Conservation (phyloP, 2,797 vertebrate genomes). For the Holocentrus rufus region DNA sequence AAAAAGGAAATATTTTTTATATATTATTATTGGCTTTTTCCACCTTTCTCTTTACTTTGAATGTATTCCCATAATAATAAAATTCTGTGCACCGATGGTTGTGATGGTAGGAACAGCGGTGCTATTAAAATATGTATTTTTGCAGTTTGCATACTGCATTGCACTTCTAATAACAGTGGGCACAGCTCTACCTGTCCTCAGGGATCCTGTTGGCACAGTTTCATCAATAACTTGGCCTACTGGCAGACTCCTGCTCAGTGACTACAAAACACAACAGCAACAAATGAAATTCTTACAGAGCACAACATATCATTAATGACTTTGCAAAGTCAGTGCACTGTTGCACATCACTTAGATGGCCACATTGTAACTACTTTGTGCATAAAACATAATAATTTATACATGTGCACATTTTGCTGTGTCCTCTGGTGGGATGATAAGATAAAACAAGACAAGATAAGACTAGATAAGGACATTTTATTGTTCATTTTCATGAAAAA, state of each 20-base stretch:
- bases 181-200: constrained; percentile 62
- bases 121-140: constrained; percentile 15
- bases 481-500: too few species aligned
- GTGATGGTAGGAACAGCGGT: not conserved
- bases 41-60: too few species aligned
- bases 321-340: constrained; percentile 53
- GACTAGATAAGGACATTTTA: too few species aligned
- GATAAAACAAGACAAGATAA: too few species aligned
- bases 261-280: constrained; percentile 53
- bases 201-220: constrained; percentile 62
- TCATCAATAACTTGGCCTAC: constrained; percentile 71
- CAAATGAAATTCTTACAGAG: constrained; percentile 69
- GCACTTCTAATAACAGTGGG: constrained; percentile 52
- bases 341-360: constrained; percentile 49
- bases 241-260: constrained; percentile 57
- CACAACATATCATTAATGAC: constrained; percentile 58
- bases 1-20: too few species aligned
- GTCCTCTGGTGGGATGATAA: too few species aligned
- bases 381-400: constrained; percentile 21
- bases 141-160: constrained; percentile 38
- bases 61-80: constrained; percentile 6
- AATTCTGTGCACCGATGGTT: not conserved
- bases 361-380: constrained; percentile 35
- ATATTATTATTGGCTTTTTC: too few species aligned
- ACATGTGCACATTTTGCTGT: too few species aligned